These are phyloP conservation scores for Lophochroa leadbeateri DNA, from an alignment of 2,113 vertebrate genomes.

Conservation along the genomic window DNA sequence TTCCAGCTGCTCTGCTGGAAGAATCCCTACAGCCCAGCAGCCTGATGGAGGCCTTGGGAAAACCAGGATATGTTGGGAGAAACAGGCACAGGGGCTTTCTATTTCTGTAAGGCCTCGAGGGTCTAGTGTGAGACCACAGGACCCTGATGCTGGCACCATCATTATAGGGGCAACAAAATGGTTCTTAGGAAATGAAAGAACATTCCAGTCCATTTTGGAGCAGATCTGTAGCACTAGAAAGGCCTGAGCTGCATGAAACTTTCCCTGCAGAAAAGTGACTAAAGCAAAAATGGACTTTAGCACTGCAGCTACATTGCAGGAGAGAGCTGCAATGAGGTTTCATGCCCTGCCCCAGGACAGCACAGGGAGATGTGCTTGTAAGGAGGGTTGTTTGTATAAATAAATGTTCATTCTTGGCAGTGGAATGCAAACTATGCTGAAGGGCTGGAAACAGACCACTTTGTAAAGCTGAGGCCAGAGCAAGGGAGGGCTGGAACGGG, in stretches of 20 bases:
- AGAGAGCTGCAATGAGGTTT: background rate
- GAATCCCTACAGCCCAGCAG: background rate
- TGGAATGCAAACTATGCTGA: conserved; percentile 74
- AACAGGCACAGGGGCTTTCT: background rate
- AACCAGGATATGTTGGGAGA: background rate
- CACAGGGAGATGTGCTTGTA: conserved; percentile 27
- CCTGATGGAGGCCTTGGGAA: background rate
- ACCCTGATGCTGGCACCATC: background rate
- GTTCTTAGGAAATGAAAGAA: background rate
- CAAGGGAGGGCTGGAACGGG: conserved; percentile 17
- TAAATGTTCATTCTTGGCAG: conserved; percentile 72
- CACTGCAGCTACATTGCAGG: background rate
- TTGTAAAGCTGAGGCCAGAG: conserved; percentile 61
- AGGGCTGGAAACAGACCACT: conserved; percentile 58
- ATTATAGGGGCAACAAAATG: background rate
- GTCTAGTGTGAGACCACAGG: background rate
- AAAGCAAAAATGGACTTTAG: background rate
- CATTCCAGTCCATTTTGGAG: background rate
- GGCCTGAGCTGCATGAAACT: background rate
- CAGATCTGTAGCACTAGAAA: background rate
- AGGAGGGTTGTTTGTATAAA: conserved; percentile 70
- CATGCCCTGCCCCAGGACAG: background rate
- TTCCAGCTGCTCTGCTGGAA: background rate
- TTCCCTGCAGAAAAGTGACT: background rate
- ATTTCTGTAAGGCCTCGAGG: background rate